Base-by-base conservation (phyloP, 2,113 vertebrate genomes). In the Myotis lucifugus region DNA sequence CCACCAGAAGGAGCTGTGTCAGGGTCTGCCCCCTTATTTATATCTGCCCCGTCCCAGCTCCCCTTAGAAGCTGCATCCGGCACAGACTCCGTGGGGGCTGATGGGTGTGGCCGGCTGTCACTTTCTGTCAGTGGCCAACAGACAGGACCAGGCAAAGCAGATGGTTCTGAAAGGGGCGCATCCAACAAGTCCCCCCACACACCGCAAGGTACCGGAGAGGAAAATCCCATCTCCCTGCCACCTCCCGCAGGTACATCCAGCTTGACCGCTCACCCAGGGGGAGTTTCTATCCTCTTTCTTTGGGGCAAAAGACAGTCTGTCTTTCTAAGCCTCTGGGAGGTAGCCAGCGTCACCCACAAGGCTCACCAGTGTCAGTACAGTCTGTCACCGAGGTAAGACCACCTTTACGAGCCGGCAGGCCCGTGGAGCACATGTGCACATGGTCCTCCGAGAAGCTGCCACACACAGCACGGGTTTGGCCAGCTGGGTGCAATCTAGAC, bases 81-180 rank as follows among this genome's bases (percentile, higher is more conserved):
- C 23, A 59, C 70, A 85, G 10, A 34, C 85, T 46, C 72, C 64
- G 23, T 46, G 59, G 25, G 5, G 66, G 29, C 42, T 48, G 17
- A 70, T 34, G 29, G 17, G 88, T 6, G 0, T 72, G 59, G 67
- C 61, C 61, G 77, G 37, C 72, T 90, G 85, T 84, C 96, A 96
- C 90, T 81, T 56, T 91, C 40, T 91, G 94, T 88, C 74, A 93
- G 46, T 46, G 13, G 72, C 42, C 76, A 73, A 56, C 48, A 48
- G 61, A 82, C 0, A 84, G 8, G 59, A 86, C 59, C 42, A 81
- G 83, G 81, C 42, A 93, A 96, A 97, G 82, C 93, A 95, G 83
- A 95, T 96, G 96, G 95, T 86, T 84, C 46, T 50, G 11, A 19
- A 81, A 88, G 88, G 77, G 82, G 42, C 73, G 61, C 79, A 84